phyloP scores from a whole-genome alignment of 2,797 vertebrate species.

The Fringilla coelebs region DNA sequence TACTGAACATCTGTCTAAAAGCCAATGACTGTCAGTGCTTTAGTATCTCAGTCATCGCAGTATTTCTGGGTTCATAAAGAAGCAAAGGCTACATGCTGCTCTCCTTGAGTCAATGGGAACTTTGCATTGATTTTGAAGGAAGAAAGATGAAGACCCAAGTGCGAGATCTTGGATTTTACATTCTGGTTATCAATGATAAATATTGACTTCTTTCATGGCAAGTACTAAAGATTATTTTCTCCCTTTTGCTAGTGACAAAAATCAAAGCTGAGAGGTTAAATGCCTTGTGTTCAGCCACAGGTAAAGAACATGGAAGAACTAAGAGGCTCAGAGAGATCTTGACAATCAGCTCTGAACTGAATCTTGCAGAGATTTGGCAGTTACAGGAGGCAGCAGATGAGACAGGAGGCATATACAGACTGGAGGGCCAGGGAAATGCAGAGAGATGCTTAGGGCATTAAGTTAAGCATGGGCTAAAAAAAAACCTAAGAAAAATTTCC shows the following conservation, averaged over 20 bases:
- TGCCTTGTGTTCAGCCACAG: neutral
- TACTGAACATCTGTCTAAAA: neutral
- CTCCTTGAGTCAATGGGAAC: neutral
- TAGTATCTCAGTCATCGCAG: neutral
- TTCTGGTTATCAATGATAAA: conserved; percentile 2
- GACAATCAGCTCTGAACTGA: neutral
- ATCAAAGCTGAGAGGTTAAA: conserved; percentile 1
- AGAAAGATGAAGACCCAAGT: neutral
- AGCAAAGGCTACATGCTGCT: neutral
- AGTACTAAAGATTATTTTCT: neutral
- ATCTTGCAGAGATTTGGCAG: neutral
- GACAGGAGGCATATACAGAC: neutral
- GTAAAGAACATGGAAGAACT: neutral
- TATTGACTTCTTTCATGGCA: neutral
- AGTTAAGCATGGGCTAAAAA: neutral
- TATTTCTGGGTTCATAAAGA: neutral
- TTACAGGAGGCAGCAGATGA: neutral
- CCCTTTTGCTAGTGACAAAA: conserved; percentile 1
- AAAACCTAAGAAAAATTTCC: neutral
- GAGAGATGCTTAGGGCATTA: neutral
- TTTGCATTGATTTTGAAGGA: conserved; percentile 13
- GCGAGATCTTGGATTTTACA: neutral
- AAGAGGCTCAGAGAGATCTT: neutral
- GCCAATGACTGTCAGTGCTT: neutral
- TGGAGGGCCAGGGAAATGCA: neutral